Conservation (phyloP, 2,888 invertebrate genomes). For the Salticus scenicus region DNA sequence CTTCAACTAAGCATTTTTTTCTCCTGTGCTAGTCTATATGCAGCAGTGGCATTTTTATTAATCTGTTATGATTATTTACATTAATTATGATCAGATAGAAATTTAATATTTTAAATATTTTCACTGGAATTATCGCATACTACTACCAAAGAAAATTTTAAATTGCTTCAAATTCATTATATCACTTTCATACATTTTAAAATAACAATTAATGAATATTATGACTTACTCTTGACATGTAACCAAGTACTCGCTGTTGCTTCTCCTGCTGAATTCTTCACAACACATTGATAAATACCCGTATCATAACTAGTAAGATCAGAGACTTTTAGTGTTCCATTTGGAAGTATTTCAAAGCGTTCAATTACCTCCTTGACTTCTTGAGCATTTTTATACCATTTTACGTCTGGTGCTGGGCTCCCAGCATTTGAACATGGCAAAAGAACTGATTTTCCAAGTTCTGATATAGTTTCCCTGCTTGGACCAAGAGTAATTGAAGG, state of each 20-base stretch:
- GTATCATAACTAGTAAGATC: constrained; percentile 88
- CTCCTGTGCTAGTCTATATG: too few species aligned
- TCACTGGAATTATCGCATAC: too few species aligned
- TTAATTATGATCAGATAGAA: too few species aligned
- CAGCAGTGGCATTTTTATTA: too few species aligned
- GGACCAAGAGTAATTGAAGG: constrained; percentile 45
- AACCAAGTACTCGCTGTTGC: constrained; percentile 92
- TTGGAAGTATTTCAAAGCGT: constrained; percentile 81
- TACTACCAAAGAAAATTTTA: too few species aligned
- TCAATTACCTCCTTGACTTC: constrained; percentile 26
- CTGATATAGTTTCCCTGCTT: constrained; percentile 69
- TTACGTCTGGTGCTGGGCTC: constrained; percentile 70
- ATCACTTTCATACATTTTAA: too few species aligned
- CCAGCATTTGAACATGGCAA: constrained; percentile 73
- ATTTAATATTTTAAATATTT: too few species aligned
- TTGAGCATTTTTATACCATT: constrained; percentile 72
- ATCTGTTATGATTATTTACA: too few species aligned
- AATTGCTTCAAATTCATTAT: too few species aligned
- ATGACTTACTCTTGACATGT: constrained; percentile 92
- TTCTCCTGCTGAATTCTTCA: constrained; percentile 92
- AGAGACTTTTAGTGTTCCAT: constrained; percentile 87
- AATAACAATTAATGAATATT: not conserved
- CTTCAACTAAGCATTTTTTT: too few species aligned
- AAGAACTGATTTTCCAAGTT: constrained; percentile 67
- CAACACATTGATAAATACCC: constrained; percentile 96